phyloP scores from a whole-genome alignment of 2,888 invertebrate genomes.

The Hemicrepidius hirtus region DNA sequence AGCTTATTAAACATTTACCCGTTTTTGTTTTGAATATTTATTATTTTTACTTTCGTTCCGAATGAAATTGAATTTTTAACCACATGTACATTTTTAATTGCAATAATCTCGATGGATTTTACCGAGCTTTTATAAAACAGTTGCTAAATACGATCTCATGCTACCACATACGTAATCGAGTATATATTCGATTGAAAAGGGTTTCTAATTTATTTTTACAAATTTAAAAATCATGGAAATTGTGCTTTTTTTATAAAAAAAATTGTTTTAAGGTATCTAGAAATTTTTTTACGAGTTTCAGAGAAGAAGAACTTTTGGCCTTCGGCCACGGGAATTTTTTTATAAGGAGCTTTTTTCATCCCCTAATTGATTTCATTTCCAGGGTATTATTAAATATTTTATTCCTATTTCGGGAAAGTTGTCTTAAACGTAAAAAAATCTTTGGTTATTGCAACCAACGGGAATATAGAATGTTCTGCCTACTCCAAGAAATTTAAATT shows the following conservation, averaged over 20 bases:
- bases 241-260: background rate
- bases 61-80: slow-evolving; percentile 66
- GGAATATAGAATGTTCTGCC: too few species aligned
- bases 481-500: too few species aligned
- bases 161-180: slow-evolving; percentile 44
- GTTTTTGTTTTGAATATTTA: slow-evolving; percentile 62
- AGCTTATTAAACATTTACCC: slow-evolving; percentile 57
- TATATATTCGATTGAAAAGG: slow-evolving; percentile 45
- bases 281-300: too few species aligned
- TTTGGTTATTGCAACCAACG: too few species aligned
- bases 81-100: slow-evolving; percentile 54
- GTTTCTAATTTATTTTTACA: slow-evolving; percentile 24
- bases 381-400: too few species aligned
- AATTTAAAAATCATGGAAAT: background rate
- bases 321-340: too few species aligned
- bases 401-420: too few species aligned
- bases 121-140: slow-evolving; percentile 52
- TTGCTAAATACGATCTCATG: slow-evolving; percentile 51
- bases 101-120: slow-evolving; percentile 53
- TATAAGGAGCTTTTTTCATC: too few species aligned
- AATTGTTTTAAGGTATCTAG: too few species aligned
- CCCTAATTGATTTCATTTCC: too few species aligned
- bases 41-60: slow-evolving; percentile 63
- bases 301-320: too few species aligned
- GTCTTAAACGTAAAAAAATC: too few species aligned